Conservation (phyloP, 2,888 invertebrate genomes). For the Gibbula magus region DNA sequence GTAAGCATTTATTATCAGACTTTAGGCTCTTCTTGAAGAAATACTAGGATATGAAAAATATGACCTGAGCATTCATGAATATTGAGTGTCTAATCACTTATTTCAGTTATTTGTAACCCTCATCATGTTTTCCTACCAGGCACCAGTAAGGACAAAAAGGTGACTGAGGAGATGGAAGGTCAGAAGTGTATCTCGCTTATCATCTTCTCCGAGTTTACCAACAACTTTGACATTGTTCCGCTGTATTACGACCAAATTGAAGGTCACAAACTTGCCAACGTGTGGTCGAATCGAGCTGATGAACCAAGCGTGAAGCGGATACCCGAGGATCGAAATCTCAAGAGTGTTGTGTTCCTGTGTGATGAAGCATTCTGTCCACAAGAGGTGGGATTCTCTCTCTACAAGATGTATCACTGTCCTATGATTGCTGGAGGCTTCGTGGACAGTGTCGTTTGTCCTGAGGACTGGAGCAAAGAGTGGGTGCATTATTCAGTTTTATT, state of each 20-base stretch:
- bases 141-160: conserved; percentile 33
- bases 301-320: not conserved
- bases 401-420: conserved; percentile 44
- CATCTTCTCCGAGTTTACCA: not conserved
- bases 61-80: no score
- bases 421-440: conserved; percentile 65
- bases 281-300: not conserved
- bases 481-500: not conserved
- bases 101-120: no score
- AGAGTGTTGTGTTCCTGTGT: conserved; percentile 50
- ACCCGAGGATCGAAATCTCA: conserved; percentile 38
- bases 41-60: no score
- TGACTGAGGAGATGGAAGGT: conserved; percentile 38
- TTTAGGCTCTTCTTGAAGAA: no score
- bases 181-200: conserved; percentile 1
- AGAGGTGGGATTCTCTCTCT: conserved; percentile 49
- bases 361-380: conserved; percentile 52
- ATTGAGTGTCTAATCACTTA: no score
- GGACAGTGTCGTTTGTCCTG: conserved; percentile 37
- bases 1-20: no score
- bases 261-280: conserved; percentile 17
- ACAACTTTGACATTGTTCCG: not conserved
- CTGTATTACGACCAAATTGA: conserved; percentile 23
- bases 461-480: not conserved
- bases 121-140: conserved; percentile 31